Evolutionary conservation across 2,888 invertebrate genomes (phyloP).

Genomic region (Cephonodes hylas): DNA sequence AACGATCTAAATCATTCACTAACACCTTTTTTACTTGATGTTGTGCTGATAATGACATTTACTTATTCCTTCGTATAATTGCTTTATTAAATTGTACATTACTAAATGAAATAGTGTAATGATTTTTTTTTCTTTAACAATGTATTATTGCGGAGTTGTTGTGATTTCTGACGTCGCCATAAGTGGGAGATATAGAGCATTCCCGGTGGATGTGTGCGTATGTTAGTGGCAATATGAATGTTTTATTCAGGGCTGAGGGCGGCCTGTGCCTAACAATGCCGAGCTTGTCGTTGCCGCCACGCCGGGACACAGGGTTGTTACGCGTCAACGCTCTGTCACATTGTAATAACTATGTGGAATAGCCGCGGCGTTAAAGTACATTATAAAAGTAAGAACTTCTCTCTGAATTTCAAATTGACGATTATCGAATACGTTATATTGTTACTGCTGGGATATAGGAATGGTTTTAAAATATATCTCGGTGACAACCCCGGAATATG

Average conservation of each 20-base stretch:
- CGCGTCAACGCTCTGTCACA: neutral
- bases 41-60: slow-evolving; percentile 26
- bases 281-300: slow-evolving; percentile 73
- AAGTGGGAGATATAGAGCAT: slow-evolving; percentile 48
- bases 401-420: neutral
- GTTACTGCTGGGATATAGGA: neutral
- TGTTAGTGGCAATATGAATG: slow-evolving; percentile 78
- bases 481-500: slow-evolving; percentile 53
- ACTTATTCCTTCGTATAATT: slow-evolving; percentile 5
- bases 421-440: neutral
- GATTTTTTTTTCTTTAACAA: slow-evolving; percentile 22
- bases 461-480: neutral
- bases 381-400: neutral
- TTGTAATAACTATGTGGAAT: neutral
- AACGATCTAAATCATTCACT: slow-evolving; percentile 60
- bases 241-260: slow-evolving; percentile 78
- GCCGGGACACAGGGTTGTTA: slow-evolving; percentile 55
- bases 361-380: neutral
- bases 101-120: slow-evolving; percentile 15
- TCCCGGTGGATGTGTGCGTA: slow-evolving; percentile 69
- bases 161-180: slow-evolving; percentile 47
- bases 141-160: slow-evolving; percentile 31
- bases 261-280: slow-evolving; percentile 78
- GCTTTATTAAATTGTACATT: slow-evolving; percentile 12
- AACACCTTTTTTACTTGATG: slow-evolving; percentile 43